phyloP scores from a whole-genome alignment of 2,113 vertebrate genomes.

The Sphaerodactylus townsendi region DNA sequence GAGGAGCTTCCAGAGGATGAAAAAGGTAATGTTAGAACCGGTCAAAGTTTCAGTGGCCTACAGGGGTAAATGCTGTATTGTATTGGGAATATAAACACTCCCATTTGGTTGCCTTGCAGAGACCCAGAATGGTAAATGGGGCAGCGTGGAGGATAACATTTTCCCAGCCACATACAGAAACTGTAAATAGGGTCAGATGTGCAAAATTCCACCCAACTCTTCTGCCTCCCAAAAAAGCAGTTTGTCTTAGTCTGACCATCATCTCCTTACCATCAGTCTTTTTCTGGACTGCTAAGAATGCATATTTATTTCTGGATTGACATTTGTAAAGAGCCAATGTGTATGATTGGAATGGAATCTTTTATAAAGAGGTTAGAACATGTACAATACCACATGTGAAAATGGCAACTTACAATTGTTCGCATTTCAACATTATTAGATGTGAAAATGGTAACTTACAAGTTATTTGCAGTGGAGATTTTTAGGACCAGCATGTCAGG shows the following conservation, averaged over 20 bases:
- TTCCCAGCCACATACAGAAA: not conserved
- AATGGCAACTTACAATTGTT: not conserved
- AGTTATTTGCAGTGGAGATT: not conserved
- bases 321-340: not conserved
- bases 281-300: not conserved
- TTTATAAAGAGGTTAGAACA: not conserved
- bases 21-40: constrained; percentile 83
- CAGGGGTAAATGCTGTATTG: not conserved
- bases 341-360: not conserved
- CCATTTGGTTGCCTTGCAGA: not conserved
- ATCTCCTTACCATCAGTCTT: no score
- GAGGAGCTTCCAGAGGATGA: constrained; percentile 96
- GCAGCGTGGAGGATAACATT: not conserved
- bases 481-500: not conserved
- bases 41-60: constrained; percentile 17
- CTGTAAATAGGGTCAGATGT: no score
- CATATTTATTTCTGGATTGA: not conserved
- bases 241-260: no score
- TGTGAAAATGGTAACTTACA: not conserved
- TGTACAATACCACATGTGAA: not conserved
- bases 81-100: constrained; percentile 25
- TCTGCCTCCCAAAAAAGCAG: not conserved
- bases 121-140: not conserved
- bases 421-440: no score
- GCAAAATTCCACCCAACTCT: not conserved